Conservation (phyloP, 2,888 invertebrate genomes). For the Gerris lacustris region DNA sequence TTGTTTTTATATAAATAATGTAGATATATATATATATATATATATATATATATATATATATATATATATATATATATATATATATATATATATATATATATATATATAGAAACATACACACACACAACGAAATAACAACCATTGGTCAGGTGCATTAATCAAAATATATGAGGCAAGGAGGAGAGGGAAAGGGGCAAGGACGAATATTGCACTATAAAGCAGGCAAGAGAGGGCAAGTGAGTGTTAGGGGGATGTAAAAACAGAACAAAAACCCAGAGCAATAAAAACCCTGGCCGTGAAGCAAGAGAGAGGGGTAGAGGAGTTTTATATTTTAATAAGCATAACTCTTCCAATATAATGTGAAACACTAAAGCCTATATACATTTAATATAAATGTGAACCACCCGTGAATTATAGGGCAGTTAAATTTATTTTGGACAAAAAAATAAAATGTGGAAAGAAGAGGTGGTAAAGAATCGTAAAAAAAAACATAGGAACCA, state of each 20-base stretch:
- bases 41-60: no score
- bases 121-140: no score
- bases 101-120: no score
- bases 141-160: constrained; percentile 5
- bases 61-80: no score
- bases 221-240: background rate
- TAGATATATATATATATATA: background rate
- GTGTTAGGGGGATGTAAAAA: background rate
- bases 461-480: no score
- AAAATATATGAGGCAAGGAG: background rate
- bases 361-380: constrained; percentile 2
- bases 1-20: background rate
- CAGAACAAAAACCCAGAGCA: background rate
- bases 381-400: constrained; percentile 6
- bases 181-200: background rate
- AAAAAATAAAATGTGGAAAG: no score
- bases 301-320: background rate
- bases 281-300: background rate
- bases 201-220: constrained; percentile 6
- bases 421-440: background rate
- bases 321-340: constrained; percentile 7
- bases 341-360: constrained; percentile 7
- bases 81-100: no score
- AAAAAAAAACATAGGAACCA: no score
- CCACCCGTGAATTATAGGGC: constrained; percentile 4